Evolutionary conservation across 2,797 vertebrate species (phyloP), one percentile per base, ranked within the genome.

Genomic region (Hypotaenidia okinawae): DNA sequence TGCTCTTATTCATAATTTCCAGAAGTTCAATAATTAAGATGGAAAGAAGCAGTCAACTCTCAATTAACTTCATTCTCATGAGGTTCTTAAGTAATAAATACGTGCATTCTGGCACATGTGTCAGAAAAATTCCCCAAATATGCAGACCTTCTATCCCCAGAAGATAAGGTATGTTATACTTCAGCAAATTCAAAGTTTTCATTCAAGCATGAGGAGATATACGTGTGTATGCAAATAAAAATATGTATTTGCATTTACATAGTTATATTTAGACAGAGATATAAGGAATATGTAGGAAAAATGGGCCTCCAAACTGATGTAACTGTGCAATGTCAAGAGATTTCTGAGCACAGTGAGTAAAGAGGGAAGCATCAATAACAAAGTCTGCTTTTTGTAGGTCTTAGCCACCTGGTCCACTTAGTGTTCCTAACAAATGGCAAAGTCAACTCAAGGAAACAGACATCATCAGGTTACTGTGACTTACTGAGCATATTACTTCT

Each of bases 11-110:
- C 30, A 49, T 82, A 75, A 90, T 90, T 90, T 95, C 33, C 35
- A 80, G 43, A 91, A 90, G 51, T 85, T 89, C 77, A 92, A 89
- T 92, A 64, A 91, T 89, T 93, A 93, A 94, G 54, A 58, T 59
- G 30, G 51, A 92, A 96, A 89, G 88, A 90, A 77, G 35, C 23
- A 91, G 73, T 79, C 52, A 90, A 18, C 58, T 92, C 21, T 45
- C 79, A 92, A 87, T 84, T 94, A 93, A 21, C 21, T 93, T 22
- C 6, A 77, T 93, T 90, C 96, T 90, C 87, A 84, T 77, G 10
- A 93, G 24, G 19, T 67, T 91, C 61, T 87, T 51, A 87, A 89
- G 80, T 55, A 88, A 90, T 51, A 58, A 93, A 87, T 84, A 13
- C 9, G 22, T 69, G 2, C 10, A 63, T 82, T 73, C 37, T 94